These are phyloP conservation scores for Holcopasites calliopsidis DNA, from an alignment of 1,140 invertebrate genomes.

Conservation along the genomic window DNA sequence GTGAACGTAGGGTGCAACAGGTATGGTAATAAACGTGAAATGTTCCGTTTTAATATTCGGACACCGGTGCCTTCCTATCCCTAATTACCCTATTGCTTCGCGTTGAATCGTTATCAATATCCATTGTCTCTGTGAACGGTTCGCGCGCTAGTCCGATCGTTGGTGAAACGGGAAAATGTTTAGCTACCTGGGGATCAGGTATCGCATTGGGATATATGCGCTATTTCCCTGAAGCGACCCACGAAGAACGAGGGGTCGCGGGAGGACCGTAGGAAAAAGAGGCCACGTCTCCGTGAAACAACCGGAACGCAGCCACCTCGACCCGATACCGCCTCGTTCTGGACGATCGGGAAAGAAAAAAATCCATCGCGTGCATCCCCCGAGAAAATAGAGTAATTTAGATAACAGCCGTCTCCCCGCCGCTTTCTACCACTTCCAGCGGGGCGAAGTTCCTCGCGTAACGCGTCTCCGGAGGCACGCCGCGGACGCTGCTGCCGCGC, in stretches of 20 bases:
- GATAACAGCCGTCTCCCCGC: slow-evolving; percentile 51
- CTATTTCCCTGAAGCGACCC: too few relatives aligned
- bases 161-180: too few relatives aligned
- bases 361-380: slow-evolving; percentile 29
- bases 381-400: slow-evolving; percentile 66
- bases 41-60: background rate
- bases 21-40: background rate
- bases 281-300: slow-evolving; percentile 9
- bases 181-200: too few relatives aligned
- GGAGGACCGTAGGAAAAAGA: background rate
- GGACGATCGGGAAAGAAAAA: slow-evolving; percentile 59
- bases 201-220: too few relatives aligned
- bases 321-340: slow-evolving; percentile 56
- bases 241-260: background rate
- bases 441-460: slow-evolving; percentile 8
- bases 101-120: too few relatives aligned
- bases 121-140: too few relatives aligned
- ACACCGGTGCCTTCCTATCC: too few relatives aligned
- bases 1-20: background rate
- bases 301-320: slow-evolving; percentile 66
- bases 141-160: too few relatives aligned
- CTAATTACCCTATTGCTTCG: background rate
- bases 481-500: background rate
- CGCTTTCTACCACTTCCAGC: background rate
- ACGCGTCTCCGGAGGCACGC: slow-evolving; percentile 23